Evolutionary conservation across 35 echinoderm and acorn worm species (phyloP), one percentile per base, ranked within the genome.

Genomic region (Heliocidaris erythrogramma): DNA sequence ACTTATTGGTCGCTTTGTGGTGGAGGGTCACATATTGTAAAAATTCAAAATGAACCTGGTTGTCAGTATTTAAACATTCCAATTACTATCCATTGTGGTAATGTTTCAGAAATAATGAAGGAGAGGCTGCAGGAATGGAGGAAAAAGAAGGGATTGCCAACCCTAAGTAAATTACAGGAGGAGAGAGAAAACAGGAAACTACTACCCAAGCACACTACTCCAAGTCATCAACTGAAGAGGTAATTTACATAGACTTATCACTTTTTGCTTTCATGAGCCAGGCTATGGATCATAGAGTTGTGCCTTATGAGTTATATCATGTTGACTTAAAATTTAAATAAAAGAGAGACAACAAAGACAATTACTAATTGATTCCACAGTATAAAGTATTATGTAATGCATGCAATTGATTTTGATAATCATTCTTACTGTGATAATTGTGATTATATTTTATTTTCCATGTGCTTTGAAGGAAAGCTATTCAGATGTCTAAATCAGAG

Each of bases 401-500:
- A 86, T 27, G 85, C 8, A 30, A 86, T 24, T 86, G 24, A 27
- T 86, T 13, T 86, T 29, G 12, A 21, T 86, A 86, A 32, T 86
- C 31, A 32, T 86, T 32, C 27, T 13, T 30, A 6, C 31, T 42
- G 35, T 42, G 35, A 42, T 42, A 42, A 42, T 86, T 86, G 85
- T 29, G 9, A 86, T 86, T 86, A 30, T 88, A 42, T 42, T 88
- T 32, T 48, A 27, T 31, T 78, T 78, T 78, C 52, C 52, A 56
- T 56, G 1, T 56, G 52, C 52, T 56, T 56, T 9, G 31, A 21
- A 89, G 87, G 87, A 89, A 89, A 42, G 0, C 12, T 8, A 47
- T 32, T 48, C 87, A 89, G 87, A 13, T 89, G 29, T 89, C 30
- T 89, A 89, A 89, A 89, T 89, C 87, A 31, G 87, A 89, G 87